These are phyloP conservation scores for Pleuronectes platessa DNA, from an alignment of 2,113 vertebrate species.

Conservation along the genomic window DNA sequence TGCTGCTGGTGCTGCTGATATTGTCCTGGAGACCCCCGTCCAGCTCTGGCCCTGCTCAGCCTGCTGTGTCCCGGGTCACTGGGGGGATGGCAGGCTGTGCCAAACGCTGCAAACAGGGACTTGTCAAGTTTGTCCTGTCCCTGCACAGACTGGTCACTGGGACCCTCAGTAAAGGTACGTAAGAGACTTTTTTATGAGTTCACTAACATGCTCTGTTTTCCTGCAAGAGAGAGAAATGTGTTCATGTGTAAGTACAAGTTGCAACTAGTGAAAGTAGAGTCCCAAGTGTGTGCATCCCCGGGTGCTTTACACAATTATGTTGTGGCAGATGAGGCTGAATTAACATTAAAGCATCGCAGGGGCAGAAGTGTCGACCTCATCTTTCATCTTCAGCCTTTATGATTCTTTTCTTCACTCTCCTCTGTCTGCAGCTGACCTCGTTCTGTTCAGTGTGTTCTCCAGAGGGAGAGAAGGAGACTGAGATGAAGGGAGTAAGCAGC, in stretches of 20 bases:
- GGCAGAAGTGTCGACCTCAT: slow-evolving; percentile 26
- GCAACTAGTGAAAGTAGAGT: background rate
- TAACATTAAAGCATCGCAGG: slow-evolving; percentile 1
- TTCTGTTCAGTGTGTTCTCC: slow-evolving; percentile 56
- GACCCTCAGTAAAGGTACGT: slow-evolving; percentile 92
- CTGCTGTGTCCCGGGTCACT: slow-evolving; percentile 39
- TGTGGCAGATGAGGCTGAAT: slow-evolving; percentile 3
- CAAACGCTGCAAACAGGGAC: slow-evolving; percentile 88
- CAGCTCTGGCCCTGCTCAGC: slow-evolving; percentile 38
- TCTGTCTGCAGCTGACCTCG: slow-evolving; percentile 52
- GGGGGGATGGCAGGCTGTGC: slow-evolving; percentile 89
- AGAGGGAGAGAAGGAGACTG: slow-evolving; percentile 61
- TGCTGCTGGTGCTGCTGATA: slow-evolving; percentile 17
- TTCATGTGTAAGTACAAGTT: slow-evolving; percentile 1
- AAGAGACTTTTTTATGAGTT: background rate
- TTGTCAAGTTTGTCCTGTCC: slow-evolving; percentile 89
- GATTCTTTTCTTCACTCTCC: slow-evolving; percentile 22
- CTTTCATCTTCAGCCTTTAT: slow-evolving; percentile 30
- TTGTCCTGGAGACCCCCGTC: slow-evolving; percentile 18
- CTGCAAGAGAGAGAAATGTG: background rate
- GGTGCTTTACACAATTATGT: background rate
- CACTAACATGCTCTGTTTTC: background rate
- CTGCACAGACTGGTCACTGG: slow-evolving; percentile 91
- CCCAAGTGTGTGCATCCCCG: background rate
- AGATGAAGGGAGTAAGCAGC: slow-evolving; percentile 62